Evolutionary conservation across 2,888 invertebrate genomes (phyloP).

Genomic region (Idaea dimidiata): DNA sequence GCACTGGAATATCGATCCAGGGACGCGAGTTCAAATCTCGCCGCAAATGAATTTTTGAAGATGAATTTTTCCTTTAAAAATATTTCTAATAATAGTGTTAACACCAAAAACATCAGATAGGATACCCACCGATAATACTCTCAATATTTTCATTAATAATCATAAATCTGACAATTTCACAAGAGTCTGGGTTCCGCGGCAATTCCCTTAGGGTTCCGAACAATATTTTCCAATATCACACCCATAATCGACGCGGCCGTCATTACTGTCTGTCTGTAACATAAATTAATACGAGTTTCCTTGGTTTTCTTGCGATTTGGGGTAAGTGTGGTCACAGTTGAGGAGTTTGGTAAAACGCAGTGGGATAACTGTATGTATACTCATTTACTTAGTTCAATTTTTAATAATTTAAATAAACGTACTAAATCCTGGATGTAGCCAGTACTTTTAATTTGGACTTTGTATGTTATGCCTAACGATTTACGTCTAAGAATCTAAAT

Average conservation of each 20-base stretch:
- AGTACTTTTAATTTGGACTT: no score
- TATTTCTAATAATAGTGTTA: not conserved
- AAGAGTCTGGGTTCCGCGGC: slow-evolving; percentile 4
- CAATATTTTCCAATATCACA: slow-evolving; percentile 74
- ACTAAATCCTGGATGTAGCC: no score
- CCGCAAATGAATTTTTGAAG: no score
- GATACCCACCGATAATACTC: not conserved
- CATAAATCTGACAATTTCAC: slow-evolving; percentile 4
- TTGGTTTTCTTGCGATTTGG: slow-evolving; percentile 38
- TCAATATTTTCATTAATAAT: slow-evolving; percentile 1
- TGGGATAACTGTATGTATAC: not conserved
- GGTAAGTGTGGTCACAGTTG: slow-evolving; percentile 27
- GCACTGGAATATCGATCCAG: no score
- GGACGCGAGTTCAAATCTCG: no score
- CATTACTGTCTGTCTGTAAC: slow-evolving; percentile 73
- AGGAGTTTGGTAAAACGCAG: not conserved
- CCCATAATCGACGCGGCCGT: slow-evolving; percentile 63
- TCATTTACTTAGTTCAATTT: not conserved
- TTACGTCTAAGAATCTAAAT: no score
- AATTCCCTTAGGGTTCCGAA: slow-evolving; percentile 39
- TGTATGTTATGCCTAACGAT: no score
- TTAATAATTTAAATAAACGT: not conserved
- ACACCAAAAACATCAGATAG: not conserved
- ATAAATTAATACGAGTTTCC: slow-evolving; percentile 72
- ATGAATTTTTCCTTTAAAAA: no score